Conservation (phyloP, 2,797 vertebrate genomes). For the Toxotes lorentzi region DNA sequence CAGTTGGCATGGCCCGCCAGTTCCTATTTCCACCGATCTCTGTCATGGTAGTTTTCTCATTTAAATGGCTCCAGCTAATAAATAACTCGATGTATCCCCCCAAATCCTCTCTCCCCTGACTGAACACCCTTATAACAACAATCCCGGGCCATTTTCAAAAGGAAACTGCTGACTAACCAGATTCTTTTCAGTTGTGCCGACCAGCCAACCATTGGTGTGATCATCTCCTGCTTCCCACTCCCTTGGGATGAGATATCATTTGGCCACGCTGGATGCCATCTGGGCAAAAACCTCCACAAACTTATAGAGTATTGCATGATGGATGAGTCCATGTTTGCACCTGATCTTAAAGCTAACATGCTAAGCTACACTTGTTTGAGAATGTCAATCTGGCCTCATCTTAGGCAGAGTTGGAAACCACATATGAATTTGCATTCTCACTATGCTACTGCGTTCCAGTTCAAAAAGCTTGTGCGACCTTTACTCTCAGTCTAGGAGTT, state of each 20-base stretch:
- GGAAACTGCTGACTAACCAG: constrained; percentile 85
- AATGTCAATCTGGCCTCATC: constrained; percentile 1
- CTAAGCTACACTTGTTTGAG: constrained; percentile 37
- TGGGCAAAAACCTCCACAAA: constrained; percentile 32
- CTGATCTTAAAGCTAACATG: constrained; percentile 35
- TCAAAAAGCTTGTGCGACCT: constrained; percentile 58
- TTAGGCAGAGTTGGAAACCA: constrained; percentile 17
- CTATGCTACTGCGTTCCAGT: constrained; percentile 35
- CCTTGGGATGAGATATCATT: constrained; percentile 66
- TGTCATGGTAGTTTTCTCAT: constrained; percentile 79
- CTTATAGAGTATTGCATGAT: constrained; percentile 5
- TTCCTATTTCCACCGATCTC: constrained; percentile 83
- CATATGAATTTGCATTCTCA: constrained; percentile 35
- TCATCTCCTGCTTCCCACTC: constrained; percentile 80
- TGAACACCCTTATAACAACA: constrained; percentile 86
- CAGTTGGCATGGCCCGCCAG: constrained; percentile 81
- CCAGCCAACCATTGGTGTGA: constrained; percentile 77
- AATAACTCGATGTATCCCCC: constrained; percentile 86
- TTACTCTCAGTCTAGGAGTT: constrained; percentile 52
- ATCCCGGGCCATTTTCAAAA: constrained; percentile 82
- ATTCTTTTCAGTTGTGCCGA: constrained; percentile 82
- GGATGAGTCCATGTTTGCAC: constrained; percentile 21
- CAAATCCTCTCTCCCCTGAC: constrained; percentile 85
- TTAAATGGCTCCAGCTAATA: constrained; percentile 86
- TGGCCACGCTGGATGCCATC: constrained; percentile 53